These are phyloP conservation scores for Pseudolaguvia tuberculata DNA, from an alignment of 2,113 vertebrate genomes.

Conservation along the genomic window DNA sequence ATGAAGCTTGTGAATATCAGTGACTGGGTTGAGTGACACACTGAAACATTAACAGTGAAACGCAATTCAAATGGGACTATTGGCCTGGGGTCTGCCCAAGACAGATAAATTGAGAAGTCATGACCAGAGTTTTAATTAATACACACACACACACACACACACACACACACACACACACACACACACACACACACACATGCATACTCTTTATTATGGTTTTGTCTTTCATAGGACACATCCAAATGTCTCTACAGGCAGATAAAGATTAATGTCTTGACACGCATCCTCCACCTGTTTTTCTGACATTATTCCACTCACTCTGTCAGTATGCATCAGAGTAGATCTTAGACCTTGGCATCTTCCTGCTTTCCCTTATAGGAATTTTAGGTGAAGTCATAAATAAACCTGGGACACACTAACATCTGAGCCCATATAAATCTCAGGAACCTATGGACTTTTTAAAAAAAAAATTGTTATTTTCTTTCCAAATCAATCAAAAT, in stretches of 20 bases:
- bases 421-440: background rate
- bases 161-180: conserved; percentile 12
- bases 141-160: conserved; percentile 10
- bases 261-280: conserved; percentile 27
- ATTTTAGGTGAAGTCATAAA: conserved; percentile 7
- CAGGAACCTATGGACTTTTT: background rate
- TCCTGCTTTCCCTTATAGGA: conserved; percentile 6
- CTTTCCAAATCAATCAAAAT: too few species aligned
- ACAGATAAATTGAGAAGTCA: conserved; percentile 20
- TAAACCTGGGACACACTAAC: background rate
- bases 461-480: too few species aligned
- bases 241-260: background rate
- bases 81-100: conserved; percentile 26
- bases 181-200: conserved; percentile 2
- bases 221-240: background rate
- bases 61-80: conserved; percentile 26
- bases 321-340: conserved; percentile 8
- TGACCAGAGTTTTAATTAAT: conserved; percentile 34
- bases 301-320: conserved; percentile 10
- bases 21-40: background rate
- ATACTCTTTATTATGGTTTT: conserved; percentile 12
- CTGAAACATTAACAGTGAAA: conserved; percentile 30
- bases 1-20: background rate
- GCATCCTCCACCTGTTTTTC: conserved; percentile 1
- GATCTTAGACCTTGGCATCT: background rate